phyloP scores from a whole-genome alignment of 2,797 vertebrate genomes.

The Halcyon leucocephala region DNA sequence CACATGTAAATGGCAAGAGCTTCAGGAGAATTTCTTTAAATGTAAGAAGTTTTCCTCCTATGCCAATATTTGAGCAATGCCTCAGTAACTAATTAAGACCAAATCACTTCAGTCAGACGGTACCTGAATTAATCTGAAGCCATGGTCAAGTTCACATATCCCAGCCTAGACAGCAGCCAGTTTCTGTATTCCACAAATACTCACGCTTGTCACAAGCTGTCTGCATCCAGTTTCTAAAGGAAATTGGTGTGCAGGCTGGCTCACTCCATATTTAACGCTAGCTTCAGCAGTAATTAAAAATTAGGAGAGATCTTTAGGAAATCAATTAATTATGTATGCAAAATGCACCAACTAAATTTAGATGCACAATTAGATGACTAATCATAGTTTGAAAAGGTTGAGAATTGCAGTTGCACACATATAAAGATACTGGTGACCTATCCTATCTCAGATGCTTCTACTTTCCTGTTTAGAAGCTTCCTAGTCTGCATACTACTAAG shows the following conservation, averaged over 20 bases:
- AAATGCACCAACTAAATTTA: constrained; percentile 61
- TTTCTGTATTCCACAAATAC: constrained; percentile 31
- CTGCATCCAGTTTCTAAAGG: constrained; percentile 32
- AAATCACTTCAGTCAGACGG: background rate
- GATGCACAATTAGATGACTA: constrained; percentile 52
- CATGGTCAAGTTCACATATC: background rate
- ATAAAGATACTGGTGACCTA: constrained; percentile 17
- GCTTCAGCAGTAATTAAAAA: constrained; percentile 60
- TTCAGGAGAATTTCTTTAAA: background rate
- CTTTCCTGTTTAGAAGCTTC: background rate
- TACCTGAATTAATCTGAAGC: constrained; percentile 16
- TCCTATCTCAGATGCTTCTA: background rate
- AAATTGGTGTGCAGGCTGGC: constrained; percentile 41
- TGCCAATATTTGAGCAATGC: background rate
- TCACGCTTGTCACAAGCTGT: constrained; percentile 56
- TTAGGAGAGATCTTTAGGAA: constrained; percentile 54
- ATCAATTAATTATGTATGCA: constrained; percentile 70
- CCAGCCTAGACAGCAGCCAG: constrained; percentile 24
- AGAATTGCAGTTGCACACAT: constrained; percentile 35
- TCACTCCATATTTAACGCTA: constrained; percentile 63
- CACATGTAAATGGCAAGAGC: background rate
- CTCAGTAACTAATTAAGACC: background rate
- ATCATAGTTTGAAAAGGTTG: constrained; percentile 60
- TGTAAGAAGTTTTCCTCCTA: background rate
- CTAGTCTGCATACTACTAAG: background rate